Base-by-base conservation (phyloP, 1,140 invertebrate species). In the Drosophila sechellia region DNA sequence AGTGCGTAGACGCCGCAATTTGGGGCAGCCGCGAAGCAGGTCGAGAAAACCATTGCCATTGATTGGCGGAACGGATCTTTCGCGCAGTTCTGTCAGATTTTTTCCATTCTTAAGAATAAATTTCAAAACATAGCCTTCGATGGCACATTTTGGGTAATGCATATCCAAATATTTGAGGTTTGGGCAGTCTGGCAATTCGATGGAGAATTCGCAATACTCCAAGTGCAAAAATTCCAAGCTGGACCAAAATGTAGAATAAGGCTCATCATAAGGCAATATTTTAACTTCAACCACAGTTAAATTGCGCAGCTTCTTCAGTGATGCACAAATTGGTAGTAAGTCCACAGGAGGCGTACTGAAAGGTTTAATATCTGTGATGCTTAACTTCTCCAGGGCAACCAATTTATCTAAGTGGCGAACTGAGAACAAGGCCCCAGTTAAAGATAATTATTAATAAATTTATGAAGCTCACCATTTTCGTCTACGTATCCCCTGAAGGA, bases 101-200 rank as follows among this genome's bases (percentile, higher is more conserved):
- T 22, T 45, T 5, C 43, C 43, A 45, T 45, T 45, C 20, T 22
- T 45, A 5, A 45, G 8, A 45, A 45, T 45, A 22, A 45, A 45
- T 13, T 22, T 45, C 4, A 45, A 11, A 1, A 13, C 10, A 12
- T 45, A 22, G 43, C 12, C 43, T 12, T 22, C 20, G 12, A 12
- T 13, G 12, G 11, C 5, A 22, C 17, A 45, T 11, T 1, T 45
- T 3, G 3, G 3, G 4, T 22, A 22, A 4, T 45, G 4, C 2
- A 45, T 22, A 2, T 22, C 17, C 11, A 45, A 22, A 22, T 20
- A 45, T 13, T 22, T 22, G 2, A 45, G 20, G 1, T 45, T 45
- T 1, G 43, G 43, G 10, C 43, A 25, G 43, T 45, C 43, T 11
- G 43, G 43, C 43, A 45, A 17, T 5, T 45, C 43, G 4, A 22